Evolutionary conservation across 2,797 vertebrate species (phyloP), one percentile per base, ranked within the genome.

Genomic region (Anolis apletophallus): DNA sequence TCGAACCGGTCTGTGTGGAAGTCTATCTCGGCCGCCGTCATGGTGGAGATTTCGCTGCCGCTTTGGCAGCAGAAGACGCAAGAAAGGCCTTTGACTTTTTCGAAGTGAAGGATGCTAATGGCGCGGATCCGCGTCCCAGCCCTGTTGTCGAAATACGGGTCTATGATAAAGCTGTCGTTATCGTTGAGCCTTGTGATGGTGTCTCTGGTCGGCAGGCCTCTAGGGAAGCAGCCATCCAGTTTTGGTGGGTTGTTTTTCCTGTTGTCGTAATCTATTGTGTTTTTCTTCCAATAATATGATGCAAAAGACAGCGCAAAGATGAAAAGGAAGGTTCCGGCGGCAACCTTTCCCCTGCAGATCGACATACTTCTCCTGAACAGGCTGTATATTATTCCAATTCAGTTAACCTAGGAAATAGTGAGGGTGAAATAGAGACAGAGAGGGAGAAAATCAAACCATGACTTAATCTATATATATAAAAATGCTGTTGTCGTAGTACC

Each of bases 81-180:
- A 73, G 92, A 92, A 1, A 97, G 93, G 1, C 87, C n/a, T 64
- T 90, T 85, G 3, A 94, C 90, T 11, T 91, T 82, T 67, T 91
- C 0, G 52, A 95, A 91, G 52, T 93, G 92, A 75, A 95, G 71
- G 29, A 96, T 95, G 34, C 89, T 92, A 64, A 95, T 92, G 29
- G 95, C 88, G 1, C 94, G 94, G 40, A 88, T 94, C 26, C 61
- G 17, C 16, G 85, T 80, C 32, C 79, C 32, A 19, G 87, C 32
- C 78, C 96, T 92, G 88, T 93, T 86, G 83, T 96, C 95, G 2
- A 93, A 93, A 82, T 96, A 96, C 0, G 95, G 93, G 34, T 94
- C 87, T 36, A 93, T 87, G 34, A 95, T 93, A 64, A 96, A 95
- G 64, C 93, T 94, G 52, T 85, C 89, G 7, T 91, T 94, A 83